Evolutionary conservation across 2,113 vertebrate species (phyloP).

Genomic region (Aepyceros melampus): DNA sequence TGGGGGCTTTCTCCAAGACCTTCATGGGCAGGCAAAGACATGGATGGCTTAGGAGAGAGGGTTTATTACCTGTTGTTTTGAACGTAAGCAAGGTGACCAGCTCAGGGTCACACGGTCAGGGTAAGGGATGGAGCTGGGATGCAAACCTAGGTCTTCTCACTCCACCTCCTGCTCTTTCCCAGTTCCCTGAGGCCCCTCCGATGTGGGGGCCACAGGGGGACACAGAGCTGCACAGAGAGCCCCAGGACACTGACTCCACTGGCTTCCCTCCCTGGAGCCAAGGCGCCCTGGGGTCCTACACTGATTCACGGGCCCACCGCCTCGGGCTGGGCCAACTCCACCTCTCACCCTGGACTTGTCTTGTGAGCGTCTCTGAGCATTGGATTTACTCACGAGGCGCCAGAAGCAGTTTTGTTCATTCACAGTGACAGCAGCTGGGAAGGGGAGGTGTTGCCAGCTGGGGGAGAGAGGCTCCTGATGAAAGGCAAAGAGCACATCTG

Average conservation of each 20-base stretch:
- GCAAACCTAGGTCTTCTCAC: not conserved
- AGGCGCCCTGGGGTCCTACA: not conserved
- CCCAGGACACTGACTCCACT: not conserved
- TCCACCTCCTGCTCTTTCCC: not conserved
- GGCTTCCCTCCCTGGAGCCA: not conserved
- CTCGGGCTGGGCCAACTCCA: not conserved
- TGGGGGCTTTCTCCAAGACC: not conserved
- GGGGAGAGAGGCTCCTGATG: not conserved
- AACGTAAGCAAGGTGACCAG: not conserved
- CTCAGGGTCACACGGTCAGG: not conserved
- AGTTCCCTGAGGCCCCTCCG: not conserved
- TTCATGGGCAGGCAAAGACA: not conserved
- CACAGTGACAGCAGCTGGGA: not conserved
- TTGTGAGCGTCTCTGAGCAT: not conserved
- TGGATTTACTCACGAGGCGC: not conserved
- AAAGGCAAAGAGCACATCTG: not conserved
- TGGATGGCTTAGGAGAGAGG: not conserved
- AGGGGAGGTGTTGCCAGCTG: not conserved
- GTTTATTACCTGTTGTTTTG: not conserved
- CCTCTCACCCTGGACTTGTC: not conserved
- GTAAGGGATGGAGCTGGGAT: not conserved
- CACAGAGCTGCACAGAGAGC: accelerated
- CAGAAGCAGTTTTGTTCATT: not conserved
- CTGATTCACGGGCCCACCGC: not conserved
- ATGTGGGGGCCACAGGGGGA: accelerated